These are phyloP conservation scores for Nibea albiflora DNA, from an alignment of 2,113 vertebrate species.

Conservation along the genomic window DNA sequence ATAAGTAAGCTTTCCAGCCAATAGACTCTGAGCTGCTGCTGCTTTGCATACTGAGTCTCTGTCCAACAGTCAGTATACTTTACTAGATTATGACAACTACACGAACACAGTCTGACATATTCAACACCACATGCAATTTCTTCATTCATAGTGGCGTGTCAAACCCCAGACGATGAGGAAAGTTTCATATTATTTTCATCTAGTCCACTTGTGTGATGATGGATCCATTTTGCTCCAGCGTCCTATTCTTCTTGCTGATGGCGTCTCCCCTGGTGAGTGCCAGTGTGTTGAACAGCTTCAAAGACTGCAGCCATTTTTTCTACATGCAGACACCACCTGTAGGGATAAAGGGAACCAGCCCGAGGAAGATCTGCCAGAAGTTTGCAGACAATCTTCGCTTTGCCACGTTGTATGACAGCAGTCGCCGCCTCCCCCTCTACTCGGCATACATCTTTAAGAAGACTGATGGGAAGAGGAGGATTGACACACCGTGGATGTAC, in stretches of 20 bases:
- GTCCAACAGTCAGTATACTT: slow-evolving; percentile 29
- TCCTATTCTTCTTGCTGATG: slow-evolving; percentile 53
- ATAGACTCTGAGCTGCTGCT: slow-evolving; percentile 44
- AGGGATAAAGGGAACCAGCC: slow-evolving; percentile 61
- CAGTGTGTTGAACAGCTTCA: slow-evolving; percentile 73
- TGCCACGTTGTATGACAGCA: slow-evolving; percentile 79
- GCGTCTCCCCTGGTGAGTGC: slow-evolving; percentile 35
- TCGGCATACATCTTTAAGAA: slow-evolving; percentile 84
- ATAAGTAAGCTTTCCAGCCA: slow-evolving; percentile 54
- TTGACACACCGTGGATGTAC: slow-evolving; percentile 84
- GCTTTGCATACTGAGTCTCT: slow-evolving; percentile 65
- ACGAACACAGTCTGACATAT: not conserved
- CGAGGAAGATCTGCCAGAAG: slow-evolving; percentile 78
- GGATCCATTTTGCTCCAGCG: slow-evolving; percentile 34
- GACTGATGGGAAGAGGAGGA: slow-evolving; percentile 77
- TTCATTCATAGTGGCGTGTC: not conserved
- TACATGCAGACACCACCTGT: slow-evolving; percentile 75
- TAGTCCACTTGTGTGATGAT: slow-evolving; percentile 46
- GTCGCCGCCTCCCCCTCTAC: slow-evolving; percentile 70
- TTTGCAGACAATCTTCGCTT: slow-evolving; percentile 74
- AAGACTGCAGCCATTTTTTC: slow-evolving; percentile 79
- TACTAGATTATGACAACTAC: not conserved
- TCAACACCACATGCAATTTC: not conserved
- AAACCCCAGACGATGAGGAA: not conserved
- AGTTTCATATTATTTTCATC: not conserved